Conservation (phyloP, 2,113 vertebrate genomes). For the Caracal caracal region DNA sequence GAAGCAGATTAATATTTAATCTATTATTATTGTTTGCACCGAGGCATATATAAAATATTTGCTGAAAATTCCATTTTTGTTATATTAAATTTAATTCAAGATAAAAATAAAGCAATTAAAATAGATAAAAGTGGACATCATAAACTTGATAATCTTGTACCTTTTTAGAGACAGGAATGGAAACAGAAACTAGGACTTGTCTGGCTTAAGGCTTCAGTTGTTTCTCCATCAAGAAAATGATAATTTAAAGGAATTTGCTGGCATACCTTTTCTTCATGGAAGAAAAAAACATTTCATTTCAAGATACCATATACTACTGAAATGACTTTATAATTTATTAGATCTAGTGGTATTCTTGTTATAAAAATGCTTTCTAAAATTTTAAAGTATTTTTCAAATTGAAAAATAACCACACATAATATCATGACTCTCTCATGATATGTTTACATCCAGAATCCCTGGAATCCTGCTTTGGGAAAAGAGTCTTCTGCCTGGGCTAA, state of each 20-base stretch:
- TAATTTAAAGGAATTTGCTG: constrained; percentile 84
- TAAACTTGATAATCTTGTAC: constrained; percentile 62
- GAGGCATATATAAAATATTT: background rate
- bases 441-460: background rate
- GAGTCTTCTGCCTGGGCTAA: background rate
- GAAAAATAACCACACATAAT: background rate
- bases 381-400: background rate
- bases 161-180: constrained; percentile 84
- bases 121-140: background rate
- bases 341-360: background rate
- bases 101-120: constrained; percentile 27
- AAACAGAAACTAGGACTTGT: constrained; percentile 84
- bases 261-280: background rate
- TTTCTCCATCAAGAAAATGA: constrained; percentile 85
- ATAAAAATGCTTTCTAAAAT: constrained; percentile 25
- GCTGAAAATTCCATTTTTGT: background rate
- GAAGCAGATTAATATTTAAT: background rate
- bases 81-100: background rate
- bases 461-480: background rate
- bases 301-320: background rate
- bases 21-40: background rate
- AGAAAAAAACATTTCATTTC: background rate
- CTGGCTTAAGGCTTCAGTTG: constrained; percentile 82
- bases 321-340: background rate
- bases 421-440: background rate